Evolutionary conservation across 2,888 invertebrate species (phyloP).

Genomic region (Melanargia galathea): DNA sequence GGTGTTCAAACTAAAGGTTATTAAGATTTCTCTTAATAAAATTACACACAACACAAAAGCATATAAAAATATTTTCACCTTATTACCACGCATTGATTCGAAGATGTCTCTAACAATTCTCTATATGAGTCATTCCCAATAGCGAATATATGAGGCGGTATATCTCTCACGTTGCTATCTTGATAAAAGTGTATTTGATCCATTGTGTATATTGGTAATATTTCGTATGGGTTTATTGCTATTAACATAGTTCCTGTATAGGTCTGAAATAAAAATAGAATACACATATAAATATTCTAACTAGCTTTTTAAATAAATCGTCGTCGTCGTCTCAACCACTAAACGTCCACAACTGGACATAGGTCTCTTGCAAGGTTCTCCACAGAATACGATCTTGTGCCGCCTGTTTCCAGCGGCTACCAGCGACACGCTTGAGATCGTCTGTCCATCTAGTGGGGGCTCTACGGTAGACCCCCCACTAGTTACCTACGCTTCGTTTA

Average conservation of each 20-base stretch:
- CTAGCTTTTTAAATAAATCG: too few species aligned
- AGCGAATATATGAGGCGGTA: constrained; percentile 97
- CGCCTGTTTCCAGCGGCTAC: too few species aligned
- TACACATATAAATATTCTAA: too few species aligned
- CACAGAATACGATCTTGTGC: too few species aligned
- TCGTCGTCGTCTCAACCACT: too few species aligned
- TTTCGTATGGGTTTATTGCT: constrained; percentile 97
- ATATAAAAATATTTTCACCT: constrained; percentile 78
- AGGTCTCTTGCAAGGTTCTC: too few species aligned
- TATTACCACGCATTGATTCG: constrained; percentile 97
- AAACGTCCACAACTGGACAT: too few species aligned
- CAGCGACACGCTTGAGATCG: too few species aligned
- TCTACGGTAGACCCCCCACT: too few species aligned
- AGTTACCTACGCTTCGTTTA: too few species aligned
- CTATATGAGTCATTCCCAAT: constrained; percentile 95
- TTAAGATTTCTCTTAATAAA: not conserved
- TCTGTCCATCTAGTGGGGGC: too few species aligned
- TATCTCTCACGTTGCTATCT: constrained; percentile 90
- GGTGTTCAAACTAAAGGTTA: not conserved
- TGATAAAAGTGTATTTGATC: constrained; percentile 93
- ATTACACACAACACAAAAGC: not conserved
- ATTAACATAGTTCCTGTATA: constrained; percentile 97
- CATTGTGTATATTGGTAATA: constrained; percentile 96
- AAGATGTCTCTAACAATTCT: constrained; percentile 87
- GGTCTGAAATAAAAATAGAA: constrained; percentile 83